These are phyloP conservation scores for Chelon labrosus DNA, from an alignment of 2,797 vertebrate species.

Conservation along the genomic window DNA sequence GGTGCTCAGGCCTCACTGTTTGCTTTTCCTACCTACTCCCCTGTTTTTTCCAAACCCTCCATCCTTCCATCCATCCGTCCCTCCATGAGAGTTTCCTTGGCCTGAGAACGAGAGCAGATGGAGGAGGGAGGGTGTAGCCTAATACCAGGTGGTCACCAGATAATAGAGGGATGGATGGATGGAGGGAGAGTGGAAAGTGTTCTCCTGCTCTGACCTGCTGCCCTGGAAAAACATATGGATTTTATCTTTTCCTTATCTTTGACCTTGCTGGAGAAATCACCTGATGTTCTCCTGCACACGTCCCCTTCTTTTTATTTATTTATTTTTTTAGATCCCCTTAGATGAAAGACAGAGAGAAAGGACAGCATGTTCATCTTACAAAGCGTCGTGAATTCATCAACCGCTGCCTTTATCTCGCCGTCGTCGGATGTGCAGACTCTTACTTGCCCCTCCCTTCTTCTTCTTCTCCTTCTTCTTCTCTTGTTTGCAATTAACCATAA, in stretches of 20 bases:
- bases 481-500: constrained; percentile 48
- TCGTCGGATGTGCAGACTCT: constrained; percentile 15
- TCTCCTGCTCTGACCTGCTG: constrained; percentile 44
- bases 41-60: constrained; percentile 43
- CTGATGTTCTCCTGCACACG: constrained; percentile 37
- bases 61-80: constrained; percentile 60
- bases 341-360: no score
- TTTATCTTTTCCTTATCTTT: constrained; percentile 60
- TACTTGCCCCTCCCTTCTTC: constrained; percentile 28
- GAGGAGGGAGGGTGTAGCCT: constrained; percentile 49
- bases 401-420: constrained; percentile 35
- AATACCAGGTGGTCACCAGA: constrained; percentile 64
- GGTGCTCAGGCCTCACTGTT: constrained; percentile 64
- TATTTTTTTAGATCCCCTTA: no score
- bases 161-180: constrained; percentile 29
- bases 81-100: constrained; percentile 53
- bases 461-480: constrained; percentile 6
- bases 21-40: constrained; percentile 63
- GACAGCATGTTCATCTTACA: constrained; percentile 4
- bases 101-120: constrained; percentile 80
- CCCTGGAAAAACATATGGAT: constrained; percentile 32
- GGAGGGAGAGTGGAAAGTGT: constrained; percentile 22
- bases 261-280: constrained; percentile 52
- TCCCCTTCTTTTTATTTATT: not conserved
- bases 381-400: constrained; percentile 59